A percentile compares a stretch with the other conserved stretches of the same genome.
Conservation (phyloP, 2,888 invertebrate species). For the Lithosia quadra region DNA sequence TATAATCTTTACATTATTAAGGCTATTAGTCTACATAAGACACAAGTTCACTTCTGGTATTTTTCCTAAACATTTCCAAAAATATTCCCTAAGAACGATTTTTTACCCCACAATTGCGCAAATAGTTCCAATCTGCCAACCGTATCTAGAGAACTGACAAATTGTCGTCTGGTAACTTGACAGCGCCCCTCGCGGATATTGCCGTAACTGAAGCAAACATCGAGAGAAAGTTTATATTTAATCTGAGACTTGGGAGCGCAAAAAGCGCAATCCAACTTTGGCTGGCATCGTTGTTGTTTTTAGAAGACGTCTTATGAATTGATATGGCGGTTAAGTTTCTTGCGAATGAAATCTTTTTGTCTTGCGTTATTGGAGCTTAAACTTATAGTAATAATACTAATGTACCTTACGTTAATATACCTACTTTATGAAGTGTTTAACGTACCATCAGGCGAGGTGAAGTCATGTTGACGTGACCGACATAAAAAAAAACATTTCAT, state of each 20-base stretch:
- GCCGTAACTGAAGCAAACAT: constrained; percentile 59
- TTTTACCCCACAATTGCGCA: constrained; percentile 16
- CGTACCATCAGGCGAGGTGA: too few relatives aligned
- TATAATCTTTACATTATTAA: neutral
- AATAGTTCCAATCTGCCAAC: constrained; percentile 3
- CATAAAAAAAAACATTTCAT: too few relatives aligned
- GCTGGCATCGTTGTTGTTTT: constrained; percentile 57
- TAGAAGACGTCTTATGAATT: constrained; percentile 42
- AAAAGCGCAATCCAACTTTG: constrained; percentile 63
- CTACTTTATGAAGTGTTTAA: too few relatives aligned
- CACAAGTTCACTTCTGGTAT: neutral
- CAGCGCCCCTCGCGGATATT: constrained; percentile 62
- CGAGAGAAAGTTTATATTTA: constrained; percentile 72
- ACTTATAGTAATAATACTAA: too few relatives aligned
- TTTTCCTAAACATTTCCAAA: neutral
- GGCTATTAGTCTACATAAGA: neutral
- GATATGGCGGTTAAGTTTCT: constrained; percentile 28
- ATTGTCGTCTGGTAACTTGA: constrained; percentile 64
- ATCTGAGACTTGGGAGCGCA: constrained; percentile 62
- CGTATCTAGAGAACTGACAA: constrained; percentile 53
- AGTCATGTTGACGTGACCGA: too few relatives aligned
- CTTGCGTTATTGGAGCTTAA: neutral
- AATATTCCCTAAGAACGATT: constrained; percentile 4
- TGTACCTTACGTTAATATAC: too few relatives aligned
- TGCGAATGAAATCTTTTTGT: constrained; percentile 14